Percentiles rank a stretch among this genome's conserved stretches.
These are phyloP conservation scores for Lynx canadensis DNA, from an alignment of 2,113 vertebrate genomes.

Conservation along the genomic window DNA sequence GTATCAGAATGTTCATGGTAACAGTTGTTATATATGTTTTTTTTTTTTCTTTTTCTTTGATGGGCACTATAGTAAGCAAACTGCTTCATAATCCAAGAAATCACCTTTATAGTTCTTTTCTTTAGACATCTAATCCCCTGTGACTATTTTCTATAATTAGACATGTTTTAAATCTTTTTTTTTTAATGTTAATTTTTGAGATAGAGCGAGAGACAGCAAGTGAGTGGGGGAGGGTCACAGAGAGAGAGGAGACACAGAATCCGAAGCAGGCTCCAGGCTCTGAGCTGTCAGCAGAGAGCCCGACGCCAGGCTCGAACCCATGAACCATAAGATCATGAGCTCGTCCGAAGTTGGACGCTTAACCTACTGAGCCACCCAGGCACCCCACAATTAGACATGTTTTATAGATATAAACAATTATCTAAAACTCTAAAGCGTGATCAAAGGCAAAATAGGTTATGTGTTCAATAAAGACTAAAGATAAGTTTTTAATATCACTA, in stretches of 20 bases:
- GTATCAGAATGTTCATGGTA: background rate
- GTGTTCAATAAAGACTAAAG: background rate
- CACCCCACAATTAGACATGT: background rate
- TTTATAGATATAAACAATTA: background rate
- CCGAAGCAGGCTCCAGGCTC: too few species aligned
- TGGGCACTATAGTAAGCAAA: background rate
- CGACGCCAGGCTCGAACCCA: too few species aligned
- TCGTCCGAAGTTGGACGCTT: too few species aligned
- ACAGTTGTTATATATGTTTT: background rate
- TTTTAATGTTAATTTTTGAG: too few species aligned
- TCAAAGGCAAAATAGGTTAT: background rate
- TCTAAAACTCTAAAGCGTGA: background rate
- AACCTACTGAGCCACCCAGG: too few species aligned
- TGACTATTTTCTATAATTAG: background rate
- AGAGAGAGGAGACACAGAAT: too few species aligned
- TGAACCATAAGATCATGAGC: too few species aligned
- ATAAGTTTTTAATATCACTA: background rate
- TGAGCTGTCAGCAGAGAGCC: too few species aligned
- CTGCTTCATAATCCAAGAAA: background rate
- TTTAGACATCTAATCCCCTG: background rate
- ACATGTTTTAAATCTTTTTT: background rate
- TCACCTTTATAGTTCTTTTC: background rate
- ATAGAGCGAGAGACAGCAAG: too few species aligned
- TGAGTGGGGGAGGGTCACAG: too few species aligned
- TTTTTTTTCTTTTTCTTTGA: background rate